A percentile compares a stretch with the other conserved stretches of the same genome.
Conservation (phyloP, 2,888 invertebrate species). For the Tuberolachnus salignus region DNA sequence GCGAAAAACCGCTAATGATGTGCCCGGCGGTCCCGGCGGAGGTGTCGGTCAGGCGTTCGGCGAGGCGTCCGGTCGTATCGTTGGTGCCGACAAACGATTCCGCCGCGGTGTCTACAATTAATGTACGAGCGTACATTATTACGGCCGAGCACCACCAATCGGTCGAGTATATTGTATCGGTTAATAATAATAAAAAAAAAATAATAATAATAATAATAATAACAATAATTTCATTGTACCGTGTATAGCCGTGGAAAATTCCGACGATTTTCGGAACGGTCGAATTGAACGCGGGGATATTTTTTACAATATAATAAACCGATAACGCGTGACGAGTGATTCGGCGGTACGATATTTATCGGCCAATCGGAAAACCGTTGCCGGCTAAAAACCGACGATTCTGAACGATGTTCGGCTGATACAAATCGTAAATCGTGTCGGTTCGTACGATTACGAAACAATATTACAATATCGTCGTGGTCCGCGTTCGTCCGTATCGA, state of each 20-base stretch:
- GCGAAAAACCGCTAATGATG: conserved; percentile 53
- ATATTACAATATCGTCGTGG: no score
- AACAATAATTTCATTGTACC: no score
- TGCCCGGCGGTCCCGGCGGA: neutral
- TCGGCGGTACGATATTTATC: no score
- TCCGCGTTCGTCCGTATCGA: no score
- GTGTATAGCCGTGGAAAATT: neutral
- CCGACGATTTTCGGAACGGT: neutral
- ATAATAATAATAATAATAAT: neutral
- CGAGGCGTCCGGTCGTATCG: neutral
- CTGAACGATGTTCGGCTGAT: no score
- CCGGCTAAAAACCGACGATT: no score
- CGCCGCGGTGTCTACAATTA: neutral
- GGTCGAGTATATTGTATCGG: neutral
- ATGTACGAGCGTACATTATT: neutral
- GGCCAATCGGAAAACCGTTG: no score
- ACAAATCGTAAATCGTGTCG: no score
- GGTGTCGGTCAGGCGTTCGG: conserved; percentile 34
- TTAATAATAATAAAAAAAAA: neutral
- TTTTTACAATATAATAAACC: no score
- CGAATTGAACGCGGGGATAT: neutral
- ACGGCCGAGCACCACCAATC: neutral
- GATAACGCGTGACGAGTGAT: no score
- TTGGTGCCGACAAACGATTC: conserved; percentile 12
- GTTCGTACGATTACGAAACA: no score